These are phyloP conservation scores for Pseudachorutes palmiensis DNA, from an alignment of 1,140 invertebrate genomes.

Conservation along the genomic window DNA sequence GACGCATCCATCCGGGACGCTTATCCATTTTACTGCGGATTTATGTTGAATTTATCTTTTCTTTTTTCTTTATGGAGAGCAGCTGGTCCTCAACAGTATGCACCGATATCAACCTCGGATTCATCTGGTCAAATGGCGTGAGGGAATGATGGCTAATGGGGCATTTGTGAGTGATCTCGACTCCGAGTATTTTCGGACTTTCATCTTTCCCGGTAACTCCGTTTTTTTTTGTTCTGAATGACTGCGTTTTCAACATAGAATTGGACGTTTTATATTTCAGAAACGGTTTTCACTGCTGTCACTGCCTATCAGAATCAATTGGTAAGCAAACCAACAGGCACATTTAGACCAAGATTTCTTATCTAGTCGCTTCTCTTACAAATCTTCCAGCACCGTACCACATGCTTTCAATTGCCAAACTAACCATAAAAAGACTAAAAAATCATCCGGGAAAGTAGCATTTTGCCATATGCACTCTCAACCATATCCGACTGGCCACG, in stretches of 20 bases:
- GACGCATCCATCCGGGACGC: not conserved
- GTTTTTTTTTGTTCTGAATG: no score
- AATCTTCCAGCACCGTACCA: no score
- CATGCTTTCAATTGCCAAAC: no score
- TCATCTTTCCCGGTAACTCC: conserved; percentile 57
- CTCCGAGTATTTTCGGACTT: conserved; percentile 52
- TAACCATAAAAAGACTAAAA: no score
- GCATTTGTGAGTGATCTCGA: conserved; percentile 46
- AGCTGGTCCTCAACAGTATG: conserved; percentile 66
- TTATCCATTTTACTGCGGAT: not conserved
- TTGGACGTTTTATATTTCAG: no score
- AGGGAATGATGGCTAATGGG: conserved; percentile 41
- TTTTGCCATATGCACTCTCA: no score
- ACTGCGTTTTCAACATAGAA: no score
- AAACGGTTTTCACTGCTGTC: conserved; percentile 60
- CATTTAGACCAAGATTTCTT: no score
- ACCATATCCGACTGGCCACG: no score
- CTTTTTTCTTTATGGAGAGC: conserved; percentile 21
- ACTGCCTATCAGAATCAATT: conserved; percentile 65
- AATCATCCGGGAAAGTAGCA: no score
- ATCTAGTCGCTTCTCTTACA: no score
- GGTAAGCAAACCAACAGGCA: conserved; percentile 44
- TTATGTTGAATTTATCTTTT: not conserved
- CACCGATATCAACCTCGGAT: conserved; percentile 62
- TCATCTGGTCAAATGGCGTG: conserved; percentile 51